Conservation (phyloP, 2,888 invertebrate species). For the Acanthosepion esculentum region DNA sequence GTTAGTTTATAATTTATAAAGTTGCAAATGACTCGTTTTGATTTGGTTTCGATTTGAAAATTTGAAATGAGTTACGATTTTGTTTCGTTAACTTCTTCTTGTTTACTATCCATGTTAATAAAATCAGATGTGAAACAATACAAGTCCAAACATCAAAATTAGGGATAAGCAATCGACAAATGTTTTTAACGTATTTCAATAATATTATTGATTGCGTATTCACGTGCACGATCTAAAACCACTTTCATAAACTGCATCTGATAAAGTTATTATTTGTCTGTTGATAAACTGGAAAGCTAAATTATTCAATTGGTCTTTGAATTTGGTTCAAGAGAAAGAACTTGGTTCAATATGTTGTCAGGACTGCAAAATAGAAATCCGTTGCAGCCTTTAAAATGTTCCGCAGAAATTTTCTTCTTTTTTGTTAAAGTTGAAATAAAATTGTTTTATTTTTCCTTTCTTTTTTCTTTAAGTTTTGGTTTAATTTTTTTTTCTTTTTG, state of each 20-base stretch:
- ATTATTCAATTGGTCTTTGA: not conserved
- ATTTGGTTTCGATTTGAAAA: not conserved
- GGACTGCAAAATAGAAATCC: not conserved
- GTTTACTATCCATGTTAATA: too few relatives aligned
- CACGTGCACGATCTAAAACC: not conserved
- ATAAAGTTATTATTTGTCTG: not conserved
- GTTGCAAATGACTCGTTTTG: too few relatives aligned
- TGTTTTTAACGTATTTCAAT: not conserved
- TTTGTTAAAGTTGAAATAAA: not conserved
- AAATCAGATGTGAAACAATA: too few relatives aligned
- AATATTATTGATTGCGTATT: not conserved
- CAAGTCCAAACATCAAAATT: too few relatives aligned
- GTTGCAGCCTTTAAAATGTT: slow-evolving; percentile 11
- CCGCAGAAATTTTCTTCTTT: not conserved
- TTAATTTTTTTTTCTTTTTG: not conserved
- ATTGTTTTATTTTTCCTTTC: not conserved
- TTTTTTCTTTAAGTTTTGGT: not conserved
- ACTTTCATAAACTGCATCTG: not conserved
- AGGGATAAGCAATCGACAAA: too few relatives aligned
- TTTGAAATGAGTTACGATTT: not conserved
- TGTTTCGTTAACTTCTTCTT: too few relatives aligned
- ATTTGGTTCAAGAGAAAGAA: not conserved
- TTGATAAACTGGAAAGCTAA: not conserved
- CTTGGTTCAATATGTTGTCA: not conserved
- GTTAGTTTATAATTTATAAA: too few relatives aligned